phyloP scores from a whole-genome alignment of 2,113 vertebrate species.

The Okapia johnstoni region DNA sequence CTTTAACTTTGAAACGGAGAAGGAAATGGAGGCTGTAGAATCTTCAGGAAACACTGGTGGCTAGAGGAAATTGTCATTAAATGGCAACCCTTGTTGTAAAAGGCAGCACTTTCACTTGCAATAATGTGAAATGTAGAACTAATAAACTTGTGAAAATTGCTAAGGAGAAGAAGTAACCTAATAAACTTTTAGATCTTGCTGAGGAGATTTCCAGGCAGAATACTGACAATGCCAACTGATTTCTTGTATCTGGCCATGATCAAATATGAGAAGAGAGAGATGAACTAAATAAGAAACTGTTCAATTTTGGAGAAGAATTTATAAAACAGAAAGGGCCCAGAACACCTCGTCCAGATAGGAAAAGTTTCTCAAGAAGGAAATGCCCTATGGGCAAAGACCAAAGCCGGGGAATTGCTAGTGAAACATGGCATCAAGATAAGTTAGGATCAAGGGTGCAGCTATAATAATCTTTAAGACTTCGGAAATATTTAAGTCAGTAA shows the following conservation, averaged over 20 bases:
- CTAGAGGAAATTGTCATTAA: not conserved
- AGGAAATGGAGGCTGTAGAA: not conserved
- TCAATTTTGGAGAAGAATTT: not conserved
- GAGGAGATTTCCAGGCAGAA: not conserved
- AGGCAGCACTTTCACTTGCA: not conserved
- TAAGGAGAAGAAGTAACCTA: not conserved
- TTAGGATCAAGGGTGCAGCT: not conserved
- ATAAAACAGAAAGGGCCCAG: not conserved
- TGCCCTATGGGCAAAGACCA: not conserved
- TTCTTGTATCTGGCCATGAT: not conserved
- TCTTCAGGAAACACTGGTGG: not conserved
- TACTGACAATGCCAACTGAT: not conserved
- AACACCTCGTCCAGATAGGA: not conserved
- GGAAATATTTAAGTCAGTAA: not conserved
- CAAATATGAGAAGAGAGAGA: not conserved
- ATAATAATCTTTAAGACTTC: not conserved
- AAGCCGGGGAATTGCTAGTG: not conserved
- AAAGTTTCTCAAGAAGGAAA: not conserved
- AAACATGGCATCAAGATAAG: not conserved
- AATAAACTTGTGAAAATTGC: not conserved
- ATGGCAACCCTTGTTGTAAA: not conserved
- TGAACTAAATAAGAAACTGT: not conserved
- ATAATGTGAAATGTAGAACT: not conserved
- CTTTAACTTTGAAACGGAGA: not conserved
- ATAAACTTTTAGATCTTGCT: not conserved